A percentile compares a stretch with the other conserved stretches of the same genome.
Conservation (phyloP, 2,113 vertebrate species). For the Saguinus midas region DNA sequence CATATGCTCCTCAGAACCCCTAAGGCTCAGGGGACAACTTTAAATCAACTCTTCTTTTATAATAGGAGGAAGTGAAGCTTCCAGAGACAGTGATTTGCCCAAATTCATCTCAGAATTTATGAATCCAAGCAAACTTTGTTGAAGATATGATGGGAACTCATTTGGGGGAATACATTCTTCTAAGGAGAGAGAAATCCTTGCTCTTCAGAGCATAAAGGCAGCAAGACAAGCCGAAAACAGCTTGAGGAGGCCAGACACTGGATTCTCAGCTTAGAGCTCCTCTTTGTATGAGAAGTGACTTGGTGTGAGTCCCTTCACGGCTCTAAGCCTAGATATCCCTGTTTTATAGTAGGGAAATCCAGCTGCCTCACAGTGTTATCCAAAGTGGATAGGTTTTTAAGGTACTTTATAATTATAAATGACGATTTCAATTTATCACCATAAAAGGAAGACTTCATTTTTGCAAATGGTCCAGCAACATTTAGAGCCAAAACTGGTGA, state of each 20-base stretch:
- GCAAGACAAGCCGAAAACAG: neutral
- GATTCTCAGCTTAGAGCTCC: neutral
- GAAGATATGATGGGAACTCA: neutral
- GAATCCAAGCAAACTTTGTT: neutral
- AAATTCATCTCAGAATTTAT: neutral
- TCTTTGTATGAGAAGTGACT: neutral
- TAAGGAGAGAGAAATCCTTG: neutral
- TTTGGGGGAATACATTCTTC: neutral
- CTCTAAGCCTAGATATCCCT: neutral
- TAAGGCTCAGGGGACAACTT: neutral
- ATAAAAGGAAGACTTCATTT: neutral
- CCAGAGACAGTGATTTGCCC: neutral
- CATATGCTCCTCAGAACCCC: neutral
- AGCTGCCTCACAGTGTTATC: neutral
- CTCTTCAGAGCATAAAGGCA: neutral
- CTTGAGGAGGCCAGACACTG: neutral
- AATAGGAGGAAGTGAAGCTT: neutral
- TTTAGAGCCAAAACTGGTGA: neutral
- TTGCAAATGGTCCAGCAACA: neutral
- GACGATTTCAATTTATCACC: neutral
- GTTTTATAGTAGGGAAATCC: neutral
- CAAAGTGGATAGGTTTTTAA: neutral
- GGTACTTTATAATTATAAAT: neutral
- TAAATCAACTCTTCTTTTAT: neutral
- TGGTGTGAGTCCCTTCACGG: accelerated